Conservation (phyloP, 2,888 invertebrate genomes). For the Drosophila rellima region DNA sequence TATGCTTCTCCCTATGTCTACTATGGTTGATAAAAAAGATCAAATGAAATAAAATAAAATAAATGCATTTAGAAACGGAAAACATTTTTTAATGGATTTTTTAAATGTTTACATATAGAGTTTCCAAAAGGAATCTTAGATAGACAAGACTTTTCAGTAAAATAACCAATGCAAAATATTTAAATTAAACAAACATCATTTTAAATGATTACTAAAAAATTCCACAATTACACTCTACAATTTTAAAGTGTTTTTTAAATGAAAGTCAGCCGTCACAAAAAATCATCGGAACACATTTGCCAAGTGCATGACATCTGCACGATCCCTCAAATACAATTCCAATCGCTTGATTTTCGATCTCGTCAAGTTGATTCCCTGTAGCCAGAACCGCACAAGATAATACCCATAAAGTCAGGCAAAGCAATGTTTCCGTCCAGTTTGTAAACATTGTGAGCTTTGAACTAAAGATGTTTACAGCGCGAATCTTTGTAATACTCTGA, state of each 20-base stretch:
- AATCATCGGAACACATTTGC: neutral
- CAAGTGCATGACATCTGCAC: conserved; percentile 9
- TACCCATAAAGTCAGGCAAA: neutral
- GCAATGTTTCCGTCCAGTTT: neutral
- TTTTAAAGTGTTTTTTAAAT: neutral
- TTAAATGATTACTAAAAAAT: no score
- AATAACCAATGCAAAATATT: no score
- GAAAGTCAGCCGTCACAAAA: neutral
- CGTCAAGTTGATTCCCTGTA: neutral
- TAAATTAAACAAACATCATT: no score
- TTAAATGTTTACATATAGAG: no score
- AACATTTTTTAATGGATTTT: neutral
- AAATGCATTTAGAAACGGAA: neutral
- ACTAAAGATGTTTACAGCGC: neutral
- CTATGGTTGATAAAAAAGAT: conserved; percentile 55
- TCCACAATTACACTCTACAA: no score
- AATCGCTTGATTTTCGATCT: neutral
- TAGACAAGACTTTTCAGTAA: no score
- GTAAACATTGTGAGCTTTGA: conserved; percentile 3
- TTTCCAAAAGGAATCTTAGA: neutral
- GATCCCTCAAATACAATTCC: conserved; percentile 10
- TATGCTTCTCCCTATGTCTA: conserved; percentile 74
- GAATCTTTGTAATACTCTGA: neutral
- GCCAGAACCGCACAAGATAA: neutral
- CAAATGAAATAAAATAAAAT: conserved; percentile 20